These are phyloP conservation scores for Nanorana parkeri DNA, from an alignment of 2,113 vertebrate genomes.

Conservation along the genomic window DNA sequence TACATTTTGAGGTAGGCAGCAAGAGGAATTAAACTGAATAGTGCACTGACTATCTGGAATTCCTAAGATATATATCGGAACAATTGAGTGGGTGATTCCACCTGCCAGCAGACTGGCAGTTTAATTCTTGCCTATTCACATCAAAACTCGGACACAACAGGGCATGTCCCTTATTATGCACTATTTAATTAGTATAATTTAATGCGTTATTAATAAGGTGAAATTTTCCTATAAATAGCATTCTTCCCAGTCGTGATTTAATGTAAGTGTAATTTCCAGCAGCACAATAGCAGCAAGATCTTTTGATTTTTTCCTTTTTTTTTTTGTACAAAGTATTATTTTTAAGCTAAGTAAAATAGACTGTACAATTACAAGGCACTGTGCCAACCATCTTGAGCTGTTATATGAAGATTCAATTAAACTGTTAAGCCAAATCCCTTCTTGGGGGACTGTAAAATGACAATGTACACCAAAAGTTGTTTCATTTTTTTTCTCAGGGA, in stretches of 20 bases:
- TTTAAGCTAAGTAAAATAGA: constrained; percentile 27
- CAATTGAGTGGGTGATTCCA: too few species aligned
- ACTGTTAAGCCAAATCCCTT: constrained; percentile 9
- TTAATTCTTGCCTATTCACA: background rate
- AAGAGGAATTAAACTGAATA: too few species aligned
- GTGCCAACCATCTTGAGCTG: constrained; percentile 11
- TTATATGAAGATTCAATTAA: constrained; percentile 20
- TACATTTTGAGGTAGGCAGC: too few species aligned
- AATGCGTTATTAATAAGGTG: background rate
- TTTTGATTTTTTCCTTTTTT: background rate
- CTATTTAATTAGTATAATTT: constrained; percentile 3
- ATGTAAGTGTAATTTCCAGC: background rate
- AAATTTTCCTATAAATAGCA: constrained; percentile 22
- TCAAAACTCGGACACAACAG: background rate
- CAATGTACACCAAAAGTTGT: background rate
- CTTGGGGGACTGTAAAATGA: background rate
- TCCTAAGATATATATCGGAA: too few species aligned
- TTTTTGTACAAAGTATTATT: constrained; percentile 30
- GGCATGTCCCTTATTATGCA: background rate
- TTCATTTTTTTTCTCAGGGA: too few species aligned
- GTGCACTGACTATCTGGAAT: too few species aligned
- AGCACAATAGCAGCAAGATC: constrained; percentile 11
- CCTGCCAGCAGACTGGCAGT: too few species aligned
- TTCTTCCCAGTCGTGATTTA: constrained; percentile 18
- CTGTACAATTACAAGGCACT: constrained; percentile 38